phyloP scores from a whole-genome alignment of 2,797 vertebrate genomes.

The Parambassis ranga region DNA sequence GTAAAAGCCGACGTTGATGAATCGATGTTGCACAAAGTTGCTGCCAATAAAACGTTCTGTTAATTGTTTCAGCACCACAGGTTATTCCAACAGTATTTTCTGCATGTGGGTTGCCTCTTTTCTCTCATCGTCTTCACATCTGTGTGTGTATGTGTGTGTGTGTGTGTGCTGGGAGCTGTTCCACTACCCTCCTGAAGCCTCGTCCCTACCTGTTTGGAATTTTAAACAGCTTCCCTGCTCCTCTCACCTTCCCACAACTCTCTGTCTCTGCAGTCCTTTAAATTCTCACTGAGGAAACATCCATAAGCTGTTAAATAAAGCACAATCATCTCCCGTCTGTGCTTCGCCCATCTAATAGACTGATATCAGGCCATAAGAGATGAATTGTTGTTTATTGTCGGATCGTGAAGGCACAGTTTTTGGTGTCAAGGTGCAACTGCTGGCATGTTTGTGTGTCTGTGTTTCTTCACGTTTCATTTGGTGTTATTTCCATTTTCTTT shows the following conservation, averaged over 20 bases:
- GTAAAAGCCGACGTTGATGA: too few species aligned
- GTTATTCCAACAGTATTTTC: constrained; percentile 9
- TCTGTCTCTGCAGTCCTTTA: constrained; percentile 50
- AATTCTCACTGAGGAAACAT: constrained; percentile 37
- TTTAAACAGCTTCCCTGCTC: constrained; percentile 70
- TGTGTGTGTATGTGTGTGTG: constrained; percentile 13
- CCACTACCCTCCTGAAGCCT: constrained; percentile 67
- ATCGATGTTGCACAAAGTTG: too few species aligned
- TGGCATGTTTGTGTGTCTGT: background rate
- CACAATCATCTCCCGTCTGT: background rate
- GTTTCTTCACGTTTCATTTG: constrained; percentile 27
- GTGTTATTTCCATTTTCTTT: constrained; percentile 28
- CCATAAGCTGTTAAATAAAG: constrained; percentile 32
- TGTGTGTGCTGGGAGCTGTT: constrained; percentile 36
- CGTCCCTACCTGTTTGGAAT: constrained; percentile 75
- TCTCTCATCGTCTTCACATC: constrained; percentile 20
- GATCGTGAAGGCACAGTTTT: constrained; percentile 1
- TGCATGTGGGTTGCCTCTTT: constrained; percentile 5
- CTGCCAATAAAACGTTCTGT: too few species aligned
- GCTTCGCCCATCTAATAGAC: constrained; percentile 6
- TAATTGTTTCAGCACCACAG: background rate
- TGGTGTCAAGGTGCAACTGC: background rate
- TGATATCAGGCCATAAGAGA: constrained; percentile 2
- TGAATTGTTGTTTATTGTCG: background rate
- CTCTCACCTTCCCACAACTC: constrained; percentile 66